Evolutionary conservation across 2,797 vertebrate genomes (phyloP).

Genomic region (Girardinus metallicus): DNA sequence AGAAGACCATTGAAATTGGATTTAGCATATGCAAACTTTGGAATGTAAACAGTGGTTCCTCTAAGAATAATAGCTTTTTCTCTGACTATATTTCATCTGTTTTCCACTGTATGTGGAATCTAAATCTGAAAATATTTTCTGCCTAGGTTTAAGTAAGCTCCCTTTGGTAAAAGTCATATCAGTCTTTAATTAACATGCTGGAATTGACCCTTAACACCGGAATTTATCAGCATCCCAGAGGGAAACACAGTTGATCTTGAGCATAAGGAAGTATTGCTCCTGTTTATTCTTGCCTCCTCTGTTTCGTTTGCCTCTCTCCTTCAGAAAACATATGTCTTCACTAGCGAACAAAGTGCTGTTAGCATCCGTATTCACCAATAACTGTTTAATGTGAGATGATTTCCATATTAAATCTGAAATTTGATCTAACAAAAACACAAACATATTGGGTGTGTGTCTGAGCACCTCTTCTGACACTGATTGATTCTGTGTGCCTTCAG

Average conservation of each 20-base stretch:
- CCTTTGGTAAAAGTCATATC: slow-evolving; percentile 20
- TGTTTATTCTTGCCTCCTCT: neutral
- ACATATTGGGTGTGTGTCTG: neutral
- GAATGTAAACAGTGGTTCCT: too few species aligned
- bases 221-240: slow-evolving; percentile 36
- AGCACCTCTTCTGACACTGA: slow-evolving; percentile 19
- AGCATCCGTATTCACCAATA: slow-evolving; percentile 17
- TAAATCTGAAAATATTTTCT: neutral
- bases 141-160: neutral
- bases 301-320: slow-evolving; percentile 2
- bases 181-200: slow-evolving; percentile 49
- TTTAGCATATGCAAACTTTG: too few species aligned
- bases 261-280: neutral
- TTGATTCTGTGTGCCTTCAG: slow-evolving; percentile 29
- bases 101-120: neutral
- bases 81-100: too few species aligned
- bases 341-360: slow-evolving; percentile 19
- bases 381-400: neutral
- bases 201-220: slow-evolving; percentile 43
- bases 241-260: slow-evolving; percentile 20
- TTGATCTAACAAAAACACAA: neutral
- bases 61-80: too few species aligned
- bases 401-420: slow-evolving; percentile 13
- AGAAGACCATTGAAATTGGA: too few species aligned
- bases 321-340: slow-evolving; percentile 30